A percentile compares a stretch with the other conserved stretches of the same genome.
These are phyloP conservation scores for Augochlorella aurata DNA, from an alignment of 2,888 invertebrate species.

Conservation along the genomic window DNA sequence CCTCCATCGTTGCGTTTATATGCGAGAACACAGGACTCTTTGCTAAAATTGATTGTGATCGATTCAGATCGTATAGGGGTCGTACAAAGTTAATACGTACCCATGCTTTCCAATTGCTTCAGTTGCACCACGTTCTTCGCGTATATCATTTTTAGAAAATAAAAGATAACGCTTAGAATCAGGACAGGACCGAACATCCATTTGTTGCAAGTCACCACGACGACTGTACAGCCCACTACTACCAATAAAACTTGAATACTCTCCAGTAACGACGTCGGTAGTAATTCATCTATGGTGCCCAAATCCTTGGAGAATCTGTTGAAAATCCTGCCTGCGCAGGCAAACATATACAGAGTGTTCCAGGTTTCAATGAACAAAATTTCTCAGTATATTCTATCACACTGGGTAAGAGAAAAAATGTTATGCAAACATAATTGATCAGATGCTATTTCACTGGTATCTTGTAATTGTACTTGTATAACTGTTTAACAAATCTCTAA, in stretches of 20 bases:
- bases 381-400: too few species aligned
- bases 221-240: conserved; percentile 81
- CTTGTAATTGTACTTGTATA: too few species aligned
- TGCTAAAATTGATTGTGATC: conserved; percentile 75
- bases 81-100: conserved; percentile 75
- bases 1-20: conserved; percentile 91
- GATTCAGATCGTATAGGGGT: not conserved
- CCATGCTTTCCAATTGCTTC: conserved; percentile 85
- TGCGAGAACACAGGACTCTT: conserved; percentile 96
- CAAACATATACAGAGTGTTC: not conserved
- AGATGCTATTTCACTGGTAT: too few species aligned
- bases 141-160: conserved; percentile 85
- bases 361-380: too few species aligned
- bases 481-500: too few species aligned
- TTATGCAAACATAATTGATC: too few species aligned
- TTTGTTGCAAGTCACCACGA: conserved; percentile 85
- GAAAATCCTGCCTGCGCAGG: conserved; percentile 84
- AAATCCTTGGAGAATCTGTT: conserved; percentile 91
- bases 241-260: conserved; percentile 83
- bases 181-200: conserved; percentile 86
- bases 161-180: conserved; percentile 85
- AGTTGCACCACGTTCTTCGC: conserved; percentile 88
- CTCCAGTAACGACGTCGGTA: conserved; percentile 84
- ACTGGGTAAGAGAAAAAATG: too few species aligned
- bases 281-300: conserved; percentile 85